Base-by-base conservation (phyloP, 2,888 invertebrate genomes). In the Harpagoxenus sublaevis region DNA sequence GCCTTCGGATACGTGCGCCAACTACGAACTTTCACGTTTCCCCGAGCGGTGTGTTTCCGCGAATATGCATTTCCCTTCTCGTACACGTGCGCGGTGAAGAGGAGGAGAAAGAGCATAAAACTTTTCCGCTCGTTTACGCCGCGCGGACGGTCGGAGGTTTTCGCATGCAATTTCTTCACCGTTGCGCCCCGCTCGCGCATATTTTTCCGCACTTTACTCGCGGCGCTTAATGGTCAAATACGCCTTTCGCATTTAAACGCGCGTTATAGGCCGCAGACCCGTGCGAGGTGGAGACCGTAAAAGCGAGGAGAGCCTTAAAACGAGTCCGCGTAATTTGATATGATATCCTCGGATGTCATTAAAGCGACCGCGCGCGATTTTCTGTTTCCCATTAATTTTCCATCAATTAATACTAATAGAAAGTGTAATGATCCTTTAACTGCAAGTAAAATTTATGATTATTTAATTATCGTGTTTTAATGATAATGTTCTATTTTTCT, bases 1-100 rank as follows among this genome's bases (percentile, higher is more conserved):
- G 68, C 79, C 66, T 55, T 53, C 75, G 74, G 70, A 79, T 86
- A 83, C 79, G 74, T 86, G 73, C 74, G 85, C 75, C 81, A 85
- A 81, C 85, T 86, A 85, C 81, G 85, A 85, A 85, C 79, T 85
- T 86, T 85, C 85, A 68, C 83, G 83, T 86, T 57, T 83, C 53
- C 74, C 73, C 65, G 51, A 73, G 66, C 75, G 53, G 62, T 62
- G 63, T 68, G 68, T 85, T 86, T 86, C 68, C 65, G 65, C 77
- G 86, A 78, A 85, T 83, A 82, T 85, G 82, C 77, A 85, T 85
- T 85, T 70, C 68, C 60, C 77, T 51, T 70, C 57, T 74, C 62
- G 79, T 45, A 35, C 51, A 53, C 66, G 57, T 18, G 55, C 28
- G 73, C 9, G 75, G n/a, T 12, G 53, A 82, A 55, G 48, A 66